A percentile compares a stretch with the other conserved stretches of the same genome.
Conservation (phyloP, 37 sponge, comb jelly and placozoan genomes). For the Crambe crambe region DNA sequence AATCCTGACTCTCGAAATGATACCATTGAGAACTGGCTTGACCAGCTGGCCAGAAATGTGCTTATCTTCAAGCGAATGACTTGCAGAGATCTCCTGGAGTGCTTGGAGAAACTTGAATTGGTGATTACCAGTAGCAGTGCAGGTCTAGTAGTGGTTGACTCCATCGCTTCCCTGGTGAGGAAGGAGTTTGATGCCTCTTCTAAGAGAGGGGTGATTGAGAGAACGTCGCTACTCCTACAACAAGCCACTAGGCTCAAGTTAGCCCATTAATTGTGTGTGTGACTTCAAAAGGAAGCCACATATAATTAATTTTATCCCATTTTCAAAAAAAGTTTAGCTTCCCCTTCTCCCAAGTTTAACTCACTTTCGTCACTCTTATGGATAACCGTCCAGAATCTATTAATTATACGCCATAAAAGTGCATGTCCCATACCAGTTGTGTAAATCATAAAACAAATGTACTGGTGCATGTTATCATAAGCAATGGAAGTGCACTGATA, state of each 20-base stretch:
- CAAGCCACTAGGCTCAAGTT: conserved; percentile 58
- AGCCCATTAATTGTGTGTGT: too few species aligned
- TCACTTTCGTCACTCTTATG: too few species aligned
- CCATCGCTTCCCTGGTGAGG: conserved; percentile 66
- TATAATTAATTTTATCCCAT: too few species aligned
- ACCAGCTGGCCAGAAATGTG: conserved; percentile 24
- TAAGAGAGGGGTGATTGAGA: conserved; percentile 24
- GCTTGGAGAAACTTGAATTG: conserved; percentile 37
- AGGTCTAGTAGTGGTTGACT: conserved; percentile 71
- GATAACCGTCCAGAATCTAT: too few species aligned
- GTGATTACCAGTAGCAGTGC: conserved; percentile 13
- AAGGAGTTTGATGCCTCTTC: conserved; percentile 68
- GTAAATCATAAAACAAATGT: too few species aligned
- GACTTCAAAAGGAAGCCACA: too few species aligned
- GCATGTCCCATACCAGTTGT: too few species aligned
- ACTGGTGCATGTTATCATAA: too few species aligned
- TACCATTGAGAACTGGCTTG: not conserved
- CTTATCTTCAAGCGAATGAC: conserved; percentile 42
- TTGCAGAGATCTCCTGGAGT: conserved; percentile 15
- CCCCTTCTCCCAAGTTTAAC: too few species aligned
- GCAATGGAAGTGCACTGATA: too few species aligned
- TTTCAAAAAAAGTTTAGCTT: too few species aligned
- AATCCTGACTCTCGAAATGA: not conserved
- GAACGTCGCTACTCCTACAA: conserved; percentile 21
- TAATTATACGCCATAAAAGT: too few species aligned